Evolutionary conservation across 1,140 invertebrate genomes (phyloP).

Genomic region (Cataglyphis hispanica): DNA sequence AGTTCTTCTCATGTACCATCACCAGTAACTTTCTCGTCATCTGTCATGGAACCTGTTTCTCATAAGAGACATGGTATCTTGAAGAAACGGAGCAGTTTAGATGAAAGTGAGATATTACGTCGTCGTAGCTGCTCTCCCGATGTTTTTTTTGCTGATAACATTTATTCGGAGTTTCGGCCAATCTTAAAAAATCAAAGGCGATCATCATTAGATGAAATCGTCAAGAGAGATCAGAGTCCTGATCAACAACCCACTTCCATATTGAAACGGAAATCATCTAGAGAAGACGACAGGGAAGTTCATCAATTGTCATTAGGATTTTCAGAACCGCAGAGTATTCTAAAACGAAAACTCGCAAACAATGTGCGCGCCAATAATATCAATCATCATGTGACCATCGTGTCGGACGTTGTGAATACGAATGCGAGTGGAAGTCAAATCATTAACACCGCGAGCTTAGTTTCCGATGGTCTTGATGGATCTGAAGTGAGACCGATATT

Average conservation of each 20-base stretch:
- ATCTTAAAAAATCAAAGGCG: conserved; percentile 90
- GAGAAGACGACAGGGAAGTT: conserved; percentile 87
- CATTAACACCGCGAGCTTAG: background rate
- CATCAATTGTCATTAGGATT: conserved; percentile 86
- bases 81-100: conserved; percentile 92
- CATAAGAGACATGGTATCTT: conserved; percentile 91
- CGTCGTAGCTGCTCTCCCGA: conserved; percentile 90
- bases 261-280: conserved; percentile 89
- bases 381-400: conserved; percentile 90
- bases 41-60: conserved; percentile 86
- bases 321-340: conserved; percentile 91
- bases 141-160: conserved; percentile 88
- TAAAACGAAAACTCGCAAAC: conserved; percentile 90
- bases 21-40: conserved; percentile 83
- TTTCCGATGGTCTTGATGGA: conserved; percentile 79
- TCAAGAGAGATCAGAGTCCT: conserved; percentile 86
- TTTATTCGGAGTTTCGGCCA: conserved; percentile 88
- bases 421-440: conserved; percentile 85
- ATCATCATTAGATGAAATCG: conserved; percentile 90
- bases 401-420: conserved; percentile 90
- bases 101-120: conserved; percentile 91
- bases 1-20: conserved; percentile 77
- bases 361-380: conserved; percentile 86
- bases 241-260: conserved; percentile 89
- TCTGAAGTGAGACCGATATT: conserved; percentile 92